Conservation (phyloP, 2,113 vertebrate genomes). For the Seriola quinqueradiata region DNA sequence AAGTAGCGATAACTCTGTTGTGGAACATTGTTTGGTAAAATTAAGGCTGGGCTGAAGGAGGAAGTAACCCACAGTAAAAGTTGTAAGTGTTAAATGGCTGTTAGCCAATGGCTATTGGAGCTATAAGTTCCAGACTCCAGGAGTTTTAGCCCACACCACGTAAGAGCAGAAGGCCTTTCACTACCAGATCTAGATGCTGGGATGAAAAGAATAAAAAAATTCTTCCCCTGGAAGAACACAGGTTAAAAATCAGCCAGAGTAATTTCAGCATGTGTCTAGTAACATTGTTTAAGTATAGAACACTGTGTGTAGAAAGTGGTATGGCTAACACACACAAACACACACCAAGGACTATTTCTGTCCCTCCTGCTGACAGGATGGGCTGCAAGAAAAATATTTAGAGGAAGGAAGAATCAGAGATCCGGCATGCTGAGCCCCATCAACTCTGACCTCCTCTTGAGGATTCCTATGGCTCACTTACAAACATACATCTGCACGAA, state of each 20-base stretch:
- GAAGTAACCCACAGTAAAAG: constrained; percentile 14
- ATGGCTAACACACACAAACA: constrained; percentile 43
- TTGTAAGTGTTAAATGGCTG: background rate
- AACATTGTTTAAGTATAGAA: constrained; percentile 14
- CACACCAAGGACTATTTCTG: constrained; percentile 67
- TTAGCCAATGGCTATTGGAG: background rate
- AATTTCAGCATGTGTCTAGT: background rate
- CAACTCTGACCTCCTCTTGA: constrained; percentile 71
- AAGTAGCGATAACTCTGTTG: background rate
- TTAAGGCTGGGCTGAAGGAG: background rate
- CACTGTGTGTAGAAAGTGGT: constrained; percentile 9
- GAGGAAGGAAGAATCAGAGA: constrained; percentile 81
- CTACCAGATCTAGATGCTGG: background rate
- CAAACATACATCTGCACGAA: constrained; percentile 25
- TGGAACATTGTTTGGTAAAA: background rate
- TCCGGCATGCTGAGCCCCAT: constrained; percentile 56
- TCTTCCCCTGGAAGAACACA: background rate
- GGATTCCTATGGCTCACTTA: constrained; percentile 47
- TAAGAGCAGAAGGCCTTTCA: constrained; percentile 14
- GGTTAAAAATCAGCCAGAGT: background rate
- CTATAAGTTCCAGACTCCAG: background rate
- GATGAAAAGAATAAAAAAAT: no score
- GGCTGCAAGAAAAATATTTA: constrained; percentile 77
- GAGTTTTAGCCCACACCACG: background rate
- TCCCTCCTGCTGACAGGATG: constrained; percentile 74